Evolutionary conservation across 1,140 invertebrate species (phyloP).

Genomic region (Zaprionus tsacasi): DNA sequence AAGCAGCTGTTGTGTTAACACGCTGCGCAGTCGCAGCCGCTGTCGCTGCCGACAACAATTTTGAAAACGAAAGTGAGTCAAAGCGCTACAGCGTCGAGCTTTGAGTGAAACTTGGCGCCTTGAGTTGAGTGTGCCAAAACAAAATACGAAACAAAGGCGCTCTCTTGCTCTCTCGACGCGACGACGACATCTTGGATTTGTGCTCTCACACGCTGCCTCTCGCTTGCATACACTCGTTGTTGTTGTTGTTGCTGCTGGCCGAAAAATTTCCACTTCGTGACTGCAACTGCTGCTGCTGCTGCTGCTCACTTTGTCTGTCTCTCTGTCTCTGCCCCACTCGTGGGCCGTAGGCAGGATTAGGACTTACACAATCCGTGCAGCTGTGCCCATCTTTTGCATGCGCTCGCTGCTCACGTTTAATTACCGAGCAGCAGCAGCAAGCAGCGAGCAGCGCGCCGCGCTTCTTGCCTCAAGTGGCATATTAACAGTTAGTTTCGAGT

Average conservation of each 20-base stretch:
- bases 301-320: neutral
- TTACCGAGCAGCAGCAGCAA: neutral
- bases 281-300: constrained; percentile 31
- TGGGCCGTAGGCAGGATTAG: constrained; percentile 64
- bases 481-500: constrained; percentile 8
- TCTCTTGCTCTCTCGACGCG: constrained; percentile 5
- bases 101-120: constrained; percentile 32
- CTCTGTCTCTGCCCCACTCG: constrained; percentile 35
- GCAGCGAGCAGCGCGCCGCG: neutral
- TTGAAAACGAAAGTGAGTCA: constrained; percentile 42
- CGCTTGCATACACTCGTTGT: constrained; percentile 5
- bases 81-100: constrained; percentile 24
- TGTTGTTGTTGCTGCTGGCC: constrained; percentile 34
- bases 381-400: constrained; percentile 33
- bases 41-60: constrained; percentile 6
- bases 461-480: constrained; percentile 21
- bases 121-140: neutral
- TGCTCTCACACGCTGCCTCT: constrained; percentile 10
- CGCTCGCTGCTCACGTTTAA: constrained; percentile 15
- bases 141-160: constrained; percentile 1
- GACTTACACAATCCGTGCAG: constrained; percentile 51
- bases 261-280: constrained; percentile 68
- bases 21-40: neutral
- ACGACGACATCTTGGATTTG: neutral
- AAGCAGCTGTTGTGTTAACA: constrained; percentile 37